These are phyloP conservation scores for Neopipo cinnamomea DNA, from an alignment of 2,113 vertebrate species.

Conservation along the genomic window DNA sequence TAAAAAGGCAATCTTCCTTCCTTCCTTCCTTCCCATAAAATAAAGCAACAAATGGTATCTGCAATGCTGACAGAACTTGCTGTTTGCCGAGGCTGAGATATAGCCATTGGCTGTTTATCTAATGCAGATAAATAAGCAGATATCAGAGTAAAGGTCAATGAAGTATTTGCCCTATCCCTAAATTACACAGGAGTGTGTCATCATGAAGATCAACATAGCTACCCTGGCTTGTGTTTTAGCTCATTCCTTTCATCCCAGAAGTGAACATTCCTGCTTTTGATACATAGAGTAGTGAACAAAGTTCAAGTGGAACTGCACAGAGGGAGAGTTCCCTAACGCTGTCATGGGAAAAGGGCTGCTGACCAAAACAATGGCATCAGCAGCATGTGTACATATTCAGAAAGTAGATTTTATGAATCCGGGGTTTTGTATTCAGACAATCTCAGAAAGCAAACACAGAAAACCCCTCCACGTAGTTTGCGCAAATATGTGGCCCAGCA, in stretches of 20 bases:
- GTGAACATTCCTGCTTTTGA: neutral
- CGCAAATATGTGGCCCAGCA: neutral
- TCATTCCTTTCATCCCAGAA: neutral
- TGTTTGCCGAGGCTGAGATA: constrained; percentile 31
- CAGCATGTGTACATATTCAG: neutral
- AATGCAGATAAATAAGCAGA: constrained; percentile 40
- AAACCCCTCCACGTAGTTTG: neutral
- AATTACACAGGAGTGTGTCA: constrained; percentile 23
- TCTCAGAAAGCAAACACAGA: neutral
- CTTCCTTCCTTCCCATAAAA: constrained; percentile 24
- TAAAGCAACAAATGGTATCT: constrained; percentile 26
- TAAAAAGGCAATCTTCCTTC: neutral
- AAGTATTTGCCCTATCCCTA: constrained; percentile 28
- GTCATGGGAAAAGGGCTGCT: constrained; percentile 8
- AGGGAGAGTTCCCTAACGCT: neutral
- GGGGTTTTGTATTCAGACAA: neutral
- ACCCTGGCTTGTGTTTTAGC: neutral
- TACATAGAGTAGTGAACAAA: neutral
- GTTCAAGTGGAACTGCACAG: neutral
- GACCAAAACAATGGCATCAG: constrained; percentile 14
- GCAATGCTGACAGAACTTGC: constrained; percentile 13
- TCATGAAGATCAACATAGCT: neutral
- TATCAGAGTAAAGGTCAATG: constrained; percentile 56
- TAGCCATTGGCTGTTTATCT: constrained; percentile 30
- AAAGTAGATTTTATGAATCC: neutral